Base-by-base conservation (phyloP, 2,888 invertebrate species). In the Diachrysia chrysitis region DNA sequence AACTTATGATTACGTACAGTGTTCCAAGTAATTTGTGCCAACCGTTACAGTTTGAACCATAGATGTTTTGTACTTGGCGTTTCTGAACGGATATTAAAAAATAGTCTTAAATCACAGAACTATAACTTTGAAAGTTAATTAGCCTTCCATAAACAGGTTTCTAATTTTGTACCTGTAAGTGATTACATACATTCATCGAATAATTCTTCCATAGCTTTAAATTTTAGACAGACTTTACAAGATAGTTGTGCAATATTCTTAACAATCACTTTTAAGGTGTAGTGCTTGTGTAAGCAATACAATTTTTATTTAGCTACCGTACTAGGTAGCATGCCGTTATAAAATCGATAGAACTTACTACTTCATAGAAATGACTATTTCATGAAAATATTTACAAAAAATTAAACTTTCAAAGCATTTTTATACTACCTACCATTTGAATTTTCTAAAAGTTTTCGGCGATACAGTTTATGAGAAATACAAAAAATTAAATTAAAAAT, bases 21-120 rank as follows among this genome's bases (percentile, higher is more conserved):
- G 62, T 71, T 66, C 66, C 71, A 17, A 69, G 37, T 65, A 14
- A 58, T 71, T 76, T 72, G 73, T 74, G 77, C 74, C 74, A 75
- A 75, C 61, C 67, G 42, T 63, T 72, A 67, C 46, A 9, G 9
- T 62, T 54, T 23, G 17, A 32, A 55, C 25, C 5, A 25, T 10
- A 2, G 10, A 10, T 32, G 9, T 32, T 9, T 32, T 32, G 32
- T 32, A 32, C 32, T 10, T 32, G 10, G 10, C 10, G 32, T 10
- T 32, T 32, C 32, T 32, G 32, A 10, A 32, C 7, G 32, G 10
- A 9, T 10, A 10, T 32, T 32, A 2, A 25, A 25, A n/a, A n/a
- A n/a, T n/a, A n/a, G n/a, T n/a, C n/a, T n/a, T n/a, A n/a, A n/a
- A n/a, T n/a, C n/a, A n/a, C n/a, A n/a, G n/a, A n/a, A n/a, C 1